These are phyloP conservation scores for Sebastes melanostomus DNA, from an alignment of 2,797 vertebrate genomes.

Conservation along the genomic window DNA sequence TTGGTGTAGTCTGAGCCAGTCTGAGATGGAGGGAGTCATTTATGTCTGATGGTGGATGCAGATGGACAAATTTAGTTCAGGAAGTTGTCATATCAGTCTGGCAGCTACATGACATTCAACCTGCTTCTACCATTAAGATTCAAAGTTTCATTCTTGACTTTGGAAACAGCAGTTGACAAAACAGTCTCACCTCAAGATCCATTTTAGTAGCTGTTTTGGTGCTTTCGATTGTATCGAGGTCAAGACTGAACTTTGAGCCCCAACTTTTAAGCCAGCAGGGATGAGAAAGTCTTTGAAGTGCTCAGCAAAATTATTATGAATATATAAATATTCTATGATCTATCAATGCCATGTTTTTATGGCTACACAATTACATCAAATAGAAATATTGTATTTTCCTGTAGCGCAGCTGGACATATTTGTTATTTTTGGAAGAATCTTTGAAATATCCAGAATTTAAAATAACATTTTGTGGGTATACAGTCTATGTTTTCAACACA, in stretches of 20 bases:
- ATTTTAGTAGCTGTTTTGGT: background rate
- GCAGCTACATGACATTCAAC: background rate
- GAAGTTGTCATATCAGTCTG: background rate
- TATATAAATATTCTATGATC: background rate
- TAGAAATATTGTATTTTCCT: background rate
- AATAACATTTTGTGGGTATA: background rate
- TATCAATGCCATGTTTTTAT: background rate
- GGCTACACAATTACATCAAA: background rate
- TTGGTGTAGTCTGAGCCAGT: background rate
- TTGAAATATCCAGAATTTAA: background rate
- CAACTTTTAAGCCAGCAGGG: background rate
- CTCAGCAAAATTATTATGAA: background rate
- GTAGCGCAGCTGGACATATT: background rate
- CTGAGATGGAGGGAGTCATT: background rate
- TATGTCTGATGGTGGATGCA: background rate
- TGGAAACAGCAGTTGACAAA: background rate
- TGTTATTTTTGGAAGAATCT: background rate
- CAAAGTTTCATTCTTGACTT: background rate
- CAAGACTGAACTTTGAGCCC: background rate
- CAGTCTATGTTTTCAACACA: background rate
- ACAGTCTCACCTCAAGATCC: background rate
- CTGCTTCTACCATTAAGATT: background rate
- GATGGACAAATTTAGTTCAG: background rate
- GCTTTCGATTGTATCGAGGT: background rate
- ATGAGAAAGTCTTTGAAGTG: background rate